Evolutionary conservation across 2,888 invertebrate genomes (phyloP), one percentile per base, ranked within the genome.

Genomic region (Heliothis peltigera): DNA sequence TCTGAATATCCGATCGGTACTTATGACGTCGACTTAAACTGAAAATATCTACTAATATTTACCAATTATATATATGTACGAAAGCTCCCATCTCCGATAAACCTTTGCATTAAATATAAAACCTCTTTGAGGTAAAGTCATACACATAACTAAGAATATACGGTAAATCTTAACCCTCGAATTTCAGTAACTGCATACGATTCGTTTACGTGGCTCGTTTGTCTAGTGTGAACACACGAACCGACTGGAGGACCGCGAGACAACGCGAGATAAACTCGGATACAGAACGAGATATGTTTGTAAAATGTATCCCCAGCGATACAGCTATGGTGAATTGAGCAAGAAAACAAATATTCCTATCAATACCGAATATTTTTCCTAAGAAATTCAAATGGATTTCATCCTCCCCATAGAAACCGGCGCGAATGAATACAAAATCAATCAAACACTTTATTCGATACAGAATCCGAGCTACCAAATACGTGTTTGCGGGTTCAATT

Each of bases 401-500:
- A 85, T 86, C 84, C 84, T 89, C 87, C 86, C 85, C 87, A 91
- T 90, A 90, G 87, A 89, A 90, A 91, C 91, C 85, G 86, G 71
- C 78, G 75, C 75, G 88, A 89, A 91, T 91, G 90, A 91, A 92
- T 92, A 90, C 83, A 83, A 81, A 66, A 64, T 28, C 51, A 19
- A 32, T 49, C 43, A n/a, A 43, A 48, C 32, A 53, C 15, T 44
- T 64, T 54, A 64, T 71, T 28, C 18, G 35, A 64, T 54, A 63
- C 64, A 54, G 64, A 49, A 64, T 64, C 48, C 35, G 25, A 28
- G 72, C 65, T 64, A 49, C 35, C 72, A 46, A 57, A 28, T 77
- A 78, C 79, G 73, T 84, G 80, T 82, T 81, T 81, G 73, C 80
- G 75, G 69, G 85, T 84, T 80, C 77, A 83, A 84, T 84, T 80